phyloP scores from a whole-genome alignment of 2,113 vertebrate species.

The Zosterops borbonicus region DNA sequence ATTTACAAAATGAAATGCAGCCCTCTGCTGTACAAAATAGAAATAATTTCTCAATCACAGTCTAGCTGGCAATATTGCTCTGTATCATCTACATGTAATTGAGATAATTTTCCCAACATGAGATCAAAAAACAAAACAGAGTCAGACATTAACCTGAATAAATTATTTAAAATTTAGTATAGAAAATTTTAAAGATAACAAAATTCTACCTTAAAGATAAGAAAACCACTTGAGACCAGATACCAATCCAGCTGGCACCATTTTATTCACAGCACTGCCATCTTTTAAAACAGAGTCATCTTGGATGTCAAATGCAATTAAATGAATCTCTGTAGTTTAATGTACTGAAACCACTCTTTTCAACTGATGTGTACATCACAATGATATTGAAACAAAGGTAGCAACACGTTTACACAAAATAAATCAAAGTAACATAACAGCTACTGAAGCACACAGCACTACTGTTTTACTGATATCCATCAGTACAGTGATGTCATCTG shows the following conservation, averaged over 20 bases:
- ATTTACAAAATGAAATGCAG: constrained; percentile 26
- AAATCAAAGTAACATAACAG: background rate
- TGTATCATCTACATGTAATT: background rate
- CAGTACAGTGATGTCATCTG: background rate
- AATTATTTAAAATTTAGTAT: background rate
- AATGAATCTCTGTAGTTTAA: background rate
- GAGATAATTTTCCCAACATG: background rate
- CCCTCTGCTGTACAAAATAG: constrained; percentile 52
- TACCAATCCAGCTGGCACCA: background rate
- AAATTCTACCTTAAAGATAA: background rate
- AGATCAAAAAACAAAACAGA: background rate
- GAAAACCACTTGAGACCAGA: background rate
- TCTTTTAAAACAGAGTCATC: background rate
- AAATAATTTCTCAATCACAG: constrained; percentile 1
- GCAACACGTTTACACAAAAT: background rate
- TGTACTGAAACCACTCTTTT: background rate
- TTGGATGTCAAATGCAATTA: background rate
- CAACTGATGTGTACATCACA: background rate
- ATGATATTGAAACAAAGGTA: background rate
- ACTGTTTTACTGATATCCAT: background rate
- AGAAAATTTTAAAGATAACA: background rate
- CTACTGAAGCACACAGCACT: background rate
- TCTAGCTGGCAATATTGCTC: background rate
- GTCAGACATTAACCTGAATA: background rate
- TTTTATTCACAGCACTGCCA: background rate